Evolutionary conservation across 2,797 vertebrate species (phyloP).

Genomic region (Sebastes variabilis): DNA sequence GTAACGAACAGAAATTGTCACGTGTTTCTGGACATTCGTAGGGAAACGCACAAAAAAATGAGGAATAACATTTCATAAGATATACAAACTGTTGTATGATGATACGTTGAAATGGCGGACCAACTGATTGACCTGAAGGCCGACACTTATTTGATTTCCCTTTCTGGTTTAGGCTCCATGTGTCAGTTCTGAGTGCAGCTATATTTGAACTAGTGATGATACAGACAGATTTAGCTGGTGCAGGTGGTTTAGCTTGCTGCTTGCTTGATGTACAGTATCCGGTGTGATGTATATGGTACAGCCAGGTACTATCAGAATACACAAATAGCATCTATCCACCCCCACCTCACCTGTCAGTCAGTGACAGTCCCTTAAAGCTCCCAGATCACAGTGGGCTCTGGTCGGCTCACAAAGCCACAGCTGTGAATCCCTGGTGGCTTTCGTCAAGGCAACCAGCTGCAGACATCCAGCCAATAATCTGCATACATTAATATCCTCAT

Average conservation of each 20-base stretch:
- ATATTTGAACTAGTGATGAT: neutral
- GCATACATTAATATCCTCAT: constrained; percentile 68
- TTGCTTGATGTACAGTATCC: constrained; percentile 4
- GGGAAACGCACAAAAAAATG: too few relatives aligned
- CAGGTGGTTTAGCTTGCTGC: constrained; percentile 19
- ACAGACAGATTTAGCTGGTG: neutral
- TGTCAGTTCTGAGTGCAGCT: constrained; percentile 1
- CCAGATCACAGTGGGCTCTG: constrained; percentile 13
- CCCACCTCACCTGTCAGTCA: constrained; percentile 43
- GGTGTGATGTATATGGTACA: constrained; percentile 19
- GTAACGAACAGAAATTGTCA: too few relatives aligned
- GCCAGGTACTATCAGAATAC: constrained; percentile 26
- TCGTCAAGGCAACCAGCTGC: constrained; percentile 49
- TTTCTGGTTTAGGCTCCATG: neutral
- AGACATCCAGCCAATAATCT: constrained; percentile 62
- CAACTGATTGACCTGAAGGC: neutral
- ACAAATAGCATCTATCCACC: constrained; percentile 22
- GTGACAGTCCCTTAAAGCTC: constrained; percentile 18
- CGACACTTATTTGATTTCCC: neutral
- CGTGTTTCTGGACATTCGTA: too few relatives aligned
- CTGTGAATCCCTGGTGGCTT: constrained; percentile 39
- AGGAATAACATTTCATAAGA: too few relatives aligned
- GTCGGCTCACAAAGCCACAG: constrained; percentile 12
- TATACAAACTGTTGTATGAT: too few relatives aligned
- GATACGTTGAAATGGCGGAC: neutral